Conservation (phyloP, 1,140 invertebrate genomes). For the Drosophila repletoides region DNA sequence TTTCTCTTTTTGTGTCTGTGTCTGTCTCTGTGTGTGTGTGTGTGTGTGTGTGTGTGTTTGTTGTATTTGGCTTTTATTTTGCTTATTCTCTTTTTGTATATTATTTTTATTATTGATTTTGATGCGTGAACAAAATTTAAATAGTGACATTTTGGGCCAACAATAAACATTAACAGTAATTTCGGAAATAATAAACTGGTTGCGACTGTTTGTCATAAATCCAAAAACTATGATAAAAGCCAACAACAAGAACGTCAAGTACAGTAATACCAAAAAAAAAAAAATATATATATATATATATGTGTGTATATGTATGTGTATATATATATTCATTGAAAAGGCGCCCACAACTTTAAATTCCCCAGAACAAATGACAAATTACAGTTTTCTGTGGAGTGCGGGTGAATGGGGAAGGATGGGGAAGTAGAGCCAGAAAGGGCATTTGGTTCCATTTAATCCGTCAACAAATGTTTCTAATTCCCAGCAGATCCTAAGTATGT, state of each 20-base stretch:
- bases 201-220: constrained; percentile 70
- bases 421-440: background rate
- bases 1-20: constrained; percentile 70
- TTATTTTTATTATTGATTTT: constrained; percentile 70
- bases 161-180: constrained; percentile 79
- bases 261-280: constrained; percentile 49
- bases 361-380: too few relatives aligned
- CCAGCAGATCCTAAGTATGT: too few relatives aligned
- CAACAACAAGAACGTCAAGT: constrained; percentile 42
- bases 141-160: constrained; percentile 76
- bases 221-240: constrained; percentile 50
- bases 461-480: too few relatives aligned
- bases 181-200: constrained; percentile 79
- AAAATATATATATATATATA: too few relatives aligned
- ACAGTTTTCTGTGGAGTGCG: too few relatives aligned
- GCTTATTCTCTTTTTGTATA: constrained; percentile 29
- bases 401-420: background rate
- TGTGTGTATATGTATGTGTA: too few relatives aligned
- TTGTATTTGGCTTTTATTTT: constrained; percentile 51
- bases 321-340: constrained; percentile 54
- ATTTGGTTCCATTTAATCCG: background rate
- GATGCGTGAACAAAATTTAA: constrained; percentile 78
- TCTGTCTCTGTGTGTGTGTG: too few relatives aligned
- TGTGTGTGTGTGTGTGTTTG: too few relatives aligned
- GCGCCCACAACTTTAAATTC: constrained; percentile 45